These are phyloP conservation scores for Triplophysa tibetana DNA, from an alignment of 2,113 vertebrate species.

Conservation along the genomic window DNA sequence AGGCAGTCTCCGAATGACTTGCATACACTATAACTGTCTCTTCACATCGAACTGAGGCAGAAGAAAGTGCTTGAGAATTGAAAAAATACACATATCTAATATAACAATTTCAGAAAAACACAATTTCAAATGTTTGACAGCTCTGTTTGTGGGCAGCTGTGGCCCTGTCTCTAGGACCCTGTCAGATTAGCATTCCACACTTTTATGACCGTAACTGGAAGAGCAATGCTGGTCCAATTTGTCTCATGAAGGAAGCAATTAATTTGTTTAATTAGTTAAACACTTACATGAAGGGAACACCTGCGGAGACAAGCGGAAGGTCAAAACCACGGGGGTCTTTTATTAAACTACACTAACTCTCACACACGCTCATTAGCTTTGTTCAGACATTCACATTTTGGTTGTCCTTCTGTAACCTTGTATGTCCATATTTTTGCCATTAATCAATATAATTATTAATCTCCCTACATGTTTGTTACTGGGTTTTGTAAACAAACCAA, in stretches of 20 bases:
- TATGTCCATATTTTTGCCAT: not conserved
- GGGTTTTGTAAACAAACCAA: too few species aligned
- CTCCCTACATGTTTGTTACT: too few species aligned
- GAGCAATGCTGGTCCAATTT: conserved; percentile 26
- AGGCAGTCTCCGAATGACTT: too few species aligned
- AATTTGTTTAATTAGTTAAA: conserved; percentile 51
- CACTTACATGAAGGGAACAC: conserved; percentile 33
- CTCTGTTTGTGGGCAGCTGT: not conserved
- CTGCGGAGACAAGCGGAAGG: conserved; percentile 16
- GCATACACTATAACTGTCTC: too few species aligned
- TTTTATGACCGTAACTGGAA: conserved; percentile 23
- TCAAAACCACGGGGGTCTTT: not conserved
- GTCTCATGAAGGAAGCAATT: conserved; percentile 47
- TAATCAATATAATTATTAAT: too few species aligned
- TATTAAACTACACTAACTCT: conserved; percentile 25
- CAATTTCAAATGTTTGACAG: not conserved
- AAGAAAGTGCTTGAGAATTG: too few species aligned
- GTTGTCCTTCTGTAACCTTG: not conserved
- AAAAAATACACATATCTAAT: not conserved
- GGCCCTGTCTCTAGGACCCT: conserved; percentile 33
- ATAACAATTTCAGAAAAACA: not conserved
- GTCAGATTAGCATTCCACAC: not conserved
- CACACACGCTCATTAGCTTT: conserved; percentile 21
- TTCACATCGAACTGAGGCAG: too few species aligned
- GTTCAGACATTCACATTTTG: not conserved